Evolutionary conservation across 2,113 vertebrate species (phyloP).

Genomic region (Neogobius melanostomus): DNA sequence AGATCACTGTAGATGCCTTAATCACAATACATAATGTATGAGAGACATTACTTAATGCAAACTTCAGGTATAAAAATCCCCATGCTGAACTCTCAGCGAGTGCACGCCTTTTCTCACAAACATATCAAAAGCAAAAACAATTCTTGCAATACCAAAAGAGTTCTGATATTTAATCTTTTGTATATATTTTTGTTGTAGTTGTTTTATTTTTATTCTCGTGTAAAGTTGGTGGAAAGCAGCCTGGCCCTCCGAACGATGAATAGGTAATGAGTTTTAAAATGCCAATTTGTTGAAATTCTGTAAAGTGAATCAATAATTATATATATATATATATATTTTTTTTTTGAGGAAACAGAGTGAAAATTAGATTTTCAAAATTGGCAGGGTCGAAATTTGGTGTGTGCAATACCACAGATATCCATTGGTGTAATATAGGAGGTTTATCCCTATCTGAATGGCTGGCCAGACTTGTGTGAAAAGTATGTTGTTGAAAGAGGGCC

Average conservation of each 20-base stretch:
- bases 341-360: too few species aligned
- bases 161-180: constrained; percentile 28
- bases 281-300: neutral
- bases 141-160: constrained; percentile 33
- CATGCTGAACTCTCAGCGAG: constrained; percentile 32
- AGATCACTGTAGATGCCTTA: constrained; percentile 36
- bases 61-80: constrained; percentile 36
- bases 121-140: constrained; percentile 42
- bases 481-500: constrained; percentile 45
- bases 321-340: too few species aligned
- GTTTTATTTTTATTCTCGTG: neutral
- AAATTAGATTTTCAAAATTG: neutral
- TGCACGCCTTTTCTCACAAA: constrained; percentile 31
- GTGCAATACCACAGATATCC: neutral
- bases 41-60: constrained; percentile 49
- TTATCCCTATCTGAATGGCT: neutral
- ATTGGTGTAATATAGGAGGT: neutral
- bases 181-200: neutral
- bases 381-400: neutral
- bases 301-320: neutral
- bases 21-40: constrained; percentile 39
- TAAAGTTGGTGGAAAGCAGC: constrained; percentile 25
- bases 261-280: too few species aligned
- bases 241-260: neutral
- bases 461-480: neutral